Base-by-base conservation (phyloP, 2,113 vertebrate species). In the Oplegnathus fasciatus region DNA sequence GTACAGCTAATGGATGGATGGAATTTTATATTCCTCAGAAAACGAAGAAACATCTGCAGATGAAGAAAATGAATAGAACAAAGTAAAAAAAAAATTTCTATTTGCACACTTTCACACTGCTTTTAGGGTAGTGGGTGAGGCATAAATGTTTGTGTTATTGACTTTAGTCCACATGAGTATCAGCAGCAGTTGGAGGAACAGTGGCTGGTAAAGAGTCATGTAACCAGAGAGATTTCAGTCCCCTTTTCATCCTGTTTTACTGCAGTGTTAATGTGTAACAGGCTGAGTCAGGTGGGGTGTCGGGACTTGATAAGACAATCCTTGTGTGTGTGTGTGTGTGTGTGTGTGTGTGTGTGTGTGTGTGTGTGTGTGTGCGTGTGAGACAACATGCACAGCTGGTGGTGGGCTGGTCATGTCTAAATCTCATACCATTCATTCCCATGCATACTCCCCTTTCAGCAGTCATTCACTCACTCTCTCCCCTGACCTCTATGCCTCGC, bases 391-490 rank as follows among this genome's bases (percentile, higher is more conserved):
- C 92, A 84, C 93, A 94, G 94, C 93, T 94, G 93, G 88, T 88
- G 83, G 77, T 82, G 87, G 92, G 84, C 71, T 83, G 70, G 89
- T 89, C 88, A 74, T 57, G 61, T 86, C 80, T 83, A 46, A 81
- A 82, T 83, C 69, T 80, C 92, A 93, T 93, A 83, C 87, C 93
- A 75, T 37, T 85, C 91, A 90, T 93, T 91, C 92, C 87, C 82
- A 88, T 79, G 67, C 89, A 57, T 57, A 14, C 76, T 83, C 78
- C 54, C 75, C 84, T 91, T 86, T 89, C 91, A 92, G 20, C 78
- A 85, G 77, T 70, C 80, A 42, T 26, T 88, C 84, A 75, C 30
- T 90, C 89, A 37, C 90, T 86, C 77, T 88, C 83, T 84, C 81
- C 34, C 54, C 80, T 84, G 52, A 84, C 84, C 84, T 54, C 79